Base-by-base conservation (phyloP, 2,888 invertebrate species). In the Cataglyphis albicans region DNA sequence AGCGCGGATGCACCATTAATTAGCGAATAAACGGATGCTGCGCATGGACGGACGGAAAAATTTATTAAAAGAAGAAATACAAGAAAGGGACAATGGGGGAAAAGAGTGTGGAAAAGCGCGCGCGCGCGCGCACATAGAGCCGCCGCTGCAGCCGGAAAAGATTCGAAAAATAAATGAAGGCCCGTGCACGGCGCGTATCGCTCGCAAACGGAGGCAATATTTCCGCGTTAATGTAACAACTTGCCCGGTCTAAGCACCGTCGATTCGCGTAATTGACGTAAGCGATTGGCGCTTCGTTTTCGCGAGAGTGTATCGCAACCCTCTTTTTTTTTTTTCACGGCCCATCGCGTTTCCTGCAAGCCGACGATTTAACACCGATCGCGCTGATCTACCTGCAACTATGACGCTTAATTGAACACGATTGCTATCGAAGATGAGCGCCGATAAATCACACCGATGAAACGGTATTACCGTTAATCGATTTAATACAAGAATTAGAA, bases 321-420 rank as follows among this genome's bases (percentile, higher is more conserved):
- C 4, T 41, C 35, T 59, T 82, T 76, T 65, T 78, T 76, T 65
- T 78, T 80, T 82, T 80, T 80, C 68, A 64, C 75, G 63, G 75
- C 15, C 81, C 81, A 83, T 83, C 64, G 82, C 80, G 59, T 44
- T 70, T 12, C 35, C 72, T 59, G 72, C 72, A 59, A 59, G 29
- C 63, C 70, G 52, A n/a, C 82, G 82, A 84, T 86, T 84, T 70
- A 72, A 74, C 57, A 67, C 68, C 83, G 75, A 81, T 81, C 84
- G 41, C 57, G 38, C 68, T 76, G 57, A 70, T 72, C 78, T 48
- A 63, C 38, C 75, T 44, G 55, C 63, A 15, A 44, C 64, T 48
- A 7, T n/a, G 78, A 81, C 76, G 84, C 82, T 85, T 85, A 84
- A 87, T 85, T 84, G 76, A 84, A 84, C 73, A 57, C 82, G 78